These are phyloP conservation scores for Drosophila emarginata DNA, from an alignment of 2,888 invertebrate species.

Conservation along the genomic window DNA sequence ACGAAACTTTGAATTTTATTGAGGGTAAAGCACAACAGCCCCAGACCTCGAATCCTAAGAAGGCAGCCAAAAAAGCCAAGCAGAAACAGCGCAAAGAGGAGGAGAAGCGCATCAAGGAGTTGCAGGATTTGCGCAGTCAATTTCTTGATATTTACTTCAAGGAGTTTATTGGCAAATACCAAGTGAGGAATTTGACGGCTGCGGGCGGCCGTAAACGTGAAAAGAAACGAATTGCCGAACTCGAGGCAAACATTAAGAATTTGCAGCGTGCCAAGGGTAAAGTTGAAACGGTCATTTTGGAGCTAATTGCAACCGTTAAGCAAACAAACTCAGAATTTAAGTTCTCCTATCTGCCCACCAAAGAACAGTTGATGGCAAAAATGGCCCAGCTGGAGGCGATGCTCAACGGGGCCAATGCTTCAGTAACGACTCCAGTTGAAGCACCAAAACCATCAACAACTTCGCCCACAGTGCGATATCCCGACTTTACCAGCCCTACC, in stretches of 20 bases:
- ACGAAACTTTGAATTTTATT: constrained; percentile 81
- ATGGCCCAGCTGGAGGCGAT: constrained; percentile 67
- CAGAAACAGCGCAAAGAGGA: constrained; percentile 82
- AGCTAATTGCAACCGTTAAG: constrained; percentile 81
- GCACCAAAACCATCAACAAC: constrained; percentile 16
- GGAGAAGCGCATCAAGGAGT: constrained; percentile 80
- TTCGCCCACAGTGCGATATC: constrained; percentile 26
- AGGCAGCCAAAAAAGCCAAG: constrained; percentile 82
- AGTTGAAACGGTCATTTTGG: constrained; percentile 80
- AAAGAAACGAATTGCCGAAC: constrained; percentile 80
- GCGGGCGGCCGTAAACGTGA: constrained; percentile 80
- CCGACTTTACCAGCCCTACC: constrained; percentile 50
- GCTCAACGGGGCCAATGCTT: constrained; percentile 26
- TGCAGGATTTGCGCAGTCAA: constrained; percentile 79
- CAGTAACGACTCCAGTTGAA: constrained; percentile 26
- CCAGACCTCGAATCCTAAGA: constrained; percentile 80
- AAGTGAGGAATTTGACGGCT: constrained; percentile 72
- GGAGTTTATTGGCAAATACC: constrained; percentile 80
- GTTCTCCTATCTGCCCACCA: constrained; percentile 82
- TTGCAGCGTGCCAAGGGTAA: constrained; percentile 81
- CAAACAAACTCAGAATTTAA: constrained; percentile 80
- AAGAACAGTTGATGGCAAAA: constrained; percentile 80
- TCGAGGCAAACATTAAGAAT: constrained; percentile 81
- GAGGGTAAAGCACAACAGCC: constrained; percentile 78
- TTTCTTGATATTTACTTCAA: constrained; percentile 82